Evolutionary conservation across 1,140 invertebrate species (phyloP).

Genomic region (Maniola jurtina): DNA sequence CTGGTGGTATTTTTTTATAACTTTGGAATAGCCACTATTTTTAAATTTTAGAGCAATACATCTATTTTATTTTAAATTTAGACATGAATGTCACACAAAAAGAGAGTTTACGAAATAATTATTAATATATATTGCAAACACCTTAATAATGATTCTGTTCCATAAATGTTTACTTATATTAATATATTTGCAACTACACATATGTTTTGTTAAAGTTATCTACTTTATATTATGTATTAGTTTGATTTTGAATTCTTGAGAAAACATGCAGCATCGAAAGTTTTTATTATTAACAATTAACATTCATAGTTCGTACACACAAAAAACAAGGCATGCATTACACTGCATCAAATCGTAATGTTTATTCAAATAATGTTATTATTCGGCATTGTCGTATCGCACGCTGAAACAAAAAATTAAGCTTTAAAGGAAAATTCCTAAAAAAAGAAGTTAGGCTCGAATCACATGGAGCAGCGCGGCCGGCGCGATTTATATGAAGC

Average conservation of each 20-base stretch:
- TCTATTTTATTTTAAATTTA: no score
- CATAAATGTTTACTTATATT: conserved; percentile 1
- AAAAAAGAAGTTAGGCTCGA: not conserved
- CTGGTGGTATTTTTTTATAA: no score
- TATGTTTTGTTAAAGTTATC: not conserved
- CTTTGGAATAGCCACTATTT: no score
- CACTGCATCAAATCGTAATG: not conserved
- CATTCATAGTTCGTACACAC: conserved; percentile 1
- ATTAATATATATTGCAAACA: conserved; percentile 1
- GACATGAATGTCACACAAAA: not conserved
- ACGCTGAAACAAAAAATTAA: conserved; percentile 52
- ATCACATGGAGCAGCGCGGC: no score
- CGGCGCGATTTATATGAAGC: no score
- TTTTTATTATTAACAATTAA: not conserved
- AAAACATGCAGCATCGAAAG: conserved; percentile 3
- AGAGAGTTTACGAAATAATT: no score
- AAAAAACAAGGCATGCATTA: conserved; percentile 2
- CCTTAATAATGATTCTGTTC: not conserved
- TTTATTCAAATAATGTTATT: conserved; percentile 23
- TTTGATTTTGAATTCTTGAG: not conserved
- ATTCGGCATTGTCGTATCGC: conserved; percentile 66
- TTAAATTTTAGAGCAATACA: no score
- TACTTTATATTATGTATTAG: not conserved
- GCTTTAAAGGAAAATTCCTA: not conserved
- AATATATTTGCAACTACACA: not conserved